Conservation (phyloP, 2,888 invertebrate species). For the Agrilus cyanescens region DNA sequence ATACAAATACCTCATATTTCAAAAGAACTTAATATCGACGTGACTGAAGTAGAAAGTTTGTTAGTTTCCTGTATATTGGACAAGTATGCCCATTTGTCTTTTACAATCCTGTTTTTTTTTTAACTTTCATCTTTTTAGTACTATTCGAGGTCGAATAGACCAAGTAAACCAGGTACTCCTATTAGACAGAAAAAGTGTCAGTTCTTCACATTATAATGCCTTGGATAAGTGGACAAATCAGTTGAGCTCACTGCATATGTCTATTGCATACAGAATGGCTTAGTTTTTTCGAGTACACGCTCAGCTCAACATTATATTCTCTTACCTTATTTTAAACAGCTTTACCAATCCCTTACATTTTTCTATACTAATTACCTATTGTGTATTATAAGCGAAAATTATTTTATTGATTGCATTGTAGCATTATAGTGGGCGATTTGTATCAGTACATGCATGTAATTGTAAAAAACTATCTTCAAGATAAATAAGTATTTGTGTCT, state of each 20-base stretch:
- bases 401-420: too few species aligned
- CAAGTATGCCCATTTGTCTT: slow-evolving; percentile 52
- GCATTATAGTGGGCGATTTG: too few species aligned
- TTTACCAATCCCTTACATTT: too few species aligned
- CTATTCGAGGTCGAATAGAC: slow-evolving; percentile 77
- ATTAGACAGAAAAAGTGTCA: slow-evolving; percentile 66
- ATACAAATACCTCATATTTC: slow-evolving; percentile 98
- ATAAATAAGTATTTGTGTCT: too few species aligned
- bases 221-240: slow-evolving; percentile 95
- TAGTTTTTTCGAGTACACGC: slow-evolving; percentile 3
- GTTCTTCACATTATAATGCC: slow-evolving; percentile 80
- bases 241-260: slow-evolving; percentile 74
- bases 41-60: slow-evolving; percentile 89
- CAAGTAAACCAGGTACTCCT: slow-evolving; percentile 92
- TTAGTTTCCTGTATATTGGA: slow-evolving; percentile 96
- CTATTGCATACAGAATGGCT: slow-evolving; percentile 84
- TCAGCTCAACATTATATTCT: too few species aligned
- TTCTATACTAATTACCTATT: too few species aligned
- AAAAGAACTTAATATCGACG: slow-evolving; percentile 85
- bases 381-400: too few species aligned
- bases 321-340: too few species aligned
- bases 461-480: too few species aligned
- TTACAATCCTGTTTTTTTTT: slow-evolving; percentile 2
- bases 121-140: slow-evolving; percentile 38
- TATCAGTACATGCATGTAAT: too few species aligned